Base-by-base conservation (phyloP, 1,140 invertebrate genomes). In the Stratiolaelaps scimitus region DNA sequence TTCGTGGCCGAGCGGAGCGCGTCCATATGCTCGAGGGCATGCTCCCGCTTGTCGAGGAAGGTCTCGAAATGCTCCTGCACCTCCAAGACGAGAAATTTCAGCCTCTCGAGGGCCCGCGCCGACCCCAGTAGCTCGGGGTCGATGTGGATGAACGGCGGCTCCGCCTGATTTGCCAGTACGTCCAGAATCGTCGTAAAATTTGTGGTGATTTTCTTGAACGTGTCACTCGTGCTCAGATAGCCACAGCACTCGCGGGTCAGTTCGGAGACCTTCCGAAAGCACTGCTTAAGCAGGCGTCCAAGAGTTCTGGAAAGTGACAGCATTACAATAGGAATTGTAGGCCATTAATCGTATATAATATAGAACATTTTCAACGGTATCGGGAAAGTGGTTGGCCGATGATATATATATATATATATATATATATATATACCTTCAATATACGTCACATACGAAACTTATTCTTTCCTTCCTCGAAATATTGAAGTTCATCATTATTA, bases 61-160 rank as follows among this genome's bases (percentile, higher is more conserved):
- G 89, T 95, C 74, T 96, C 92, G 69, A 92, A 81, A 76, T 95
- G 92, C 74, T 96, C 92, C 71, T 92, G 88, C 45, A 96, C 83
- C 74, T 95, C 91, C n/a, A 97, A 77, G 72, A 95, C 84, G 66
- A 86, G 85, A 75, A 89, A 95, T 30, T 88, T 82, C 43, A 94
- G 80, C 0, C 84, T 81, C 74, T 95, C 91, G 5, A 79, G 70
- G 7, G 68, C 79, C 74, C 72, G 82, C 81, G 74, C 82, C 80
- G 56, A 78, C 70, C 68, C 83, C 80, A 67, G 34, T 66, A 70
- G 69, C 64, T 72, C 68, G n/a, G 69, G 67, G 67, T 73, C 72
- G 34, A 72, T 66, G 67, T 69, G 68, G 53, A 73, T 68, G 48
- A 71, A 72, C 19, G 72, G 72, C 67, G 69, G 72, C 67, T 72